Evolutionary conservation across 2,888 invertebrate species (phyloP).

Genomic region (Plusia festucae): DNA sequence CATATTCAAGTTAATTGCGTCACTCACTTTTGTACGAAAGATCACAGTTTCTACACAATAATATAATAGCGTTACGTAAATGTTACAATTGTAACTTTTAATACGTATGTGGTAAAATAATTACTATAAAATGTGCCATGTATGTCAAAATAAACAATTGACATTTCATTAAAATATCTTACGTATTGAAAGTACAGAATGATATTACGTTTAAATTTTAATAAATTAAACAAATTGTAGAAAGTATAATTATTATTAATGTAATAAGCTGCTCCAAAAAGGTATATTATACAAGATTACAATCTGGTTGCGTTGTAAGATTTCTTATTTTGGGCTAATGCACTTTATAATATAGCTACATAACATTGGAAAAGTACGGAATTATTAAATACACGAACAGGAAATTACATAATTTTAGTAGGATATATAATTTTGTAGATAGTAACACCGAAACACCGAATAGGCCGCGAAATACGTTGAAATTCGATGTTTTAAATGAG

Average conservation of each 20-base stretch:
- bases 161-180: not conserved
- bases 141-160: not conserved
- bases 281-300: not conserved
- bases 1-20: constrained; percentile 1
- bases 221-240: not conserved
- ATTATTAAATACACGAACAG: not conserved
- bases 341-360: not conserved
- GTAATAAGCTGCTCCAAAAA: not conserved
- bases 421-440: constrained; percentile 39
- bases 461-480: constrained; percentile 65
- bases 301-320: not conserved
- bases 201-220: not conserved
- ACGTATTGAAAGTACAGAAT: constrained; percentile 2
- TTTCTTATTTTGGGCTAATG: not conserved
- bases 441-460: constrained; percentile 56
- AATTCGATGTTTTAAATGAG: constrained; percentile 67
- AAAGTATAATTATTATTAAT: not conserved
- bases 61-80: not conserved
- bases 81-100: not conserved
- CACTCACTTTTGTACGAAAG: not conserved
- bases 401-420: constrained; percentile 13
- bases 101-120: not conserved
- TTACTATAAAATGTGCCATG: not conserved
- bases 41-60: constrained; percentile 1
- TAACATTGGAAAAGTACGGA: not conserved